Evolutionary conservation across 2,888 invertebrate genomes (phyloP), one percentile per base, ranked within the genome.

Genomic region (Rhaphigaster nebulosa): DNA sequence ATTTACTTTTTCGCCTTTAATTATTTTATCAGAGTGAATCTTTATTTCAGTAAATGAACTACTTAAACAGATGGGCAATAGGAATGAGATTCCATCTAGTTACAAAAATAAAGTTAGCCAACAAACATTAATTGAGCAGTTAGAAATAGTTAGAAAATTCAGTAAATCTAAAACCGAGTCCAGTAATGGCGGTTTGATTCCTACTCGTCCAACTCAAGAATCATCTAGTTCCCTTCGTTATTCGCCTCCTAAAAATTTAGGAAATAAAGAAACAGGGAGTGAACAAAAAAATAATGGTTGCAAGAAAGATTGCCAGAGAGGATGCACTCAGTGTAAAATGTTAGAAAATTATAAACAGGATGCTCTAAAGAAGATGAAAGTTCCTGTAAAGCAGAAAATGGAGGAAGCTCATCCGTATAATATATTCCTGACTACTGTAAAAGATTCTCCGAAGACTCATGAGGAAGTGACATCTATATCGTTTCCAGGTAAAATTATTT

Each of bases 391-490:
- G 0, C 94, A 94, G 26, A 97, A 97, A 93, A 95, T 96, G 93
- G 94, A 95, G 38, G 94, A 95, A 0, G 95, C 96, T 20, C 95
- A 95, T 0, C 97, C 97, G 0, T 97, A 96, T 92, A 95, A 96
- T 93, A 94, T 97, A 92, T 97, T 98, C 93, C 96, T 97, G 45
- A 96, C 97, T 0, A 95, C 96, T 34, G 96, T 97, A 2, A 95
- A 95, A 0, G 95, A 95, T 91, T 95, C 95, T 0, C 95, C 93
- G 80, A 94, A 94, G 70, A 97, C 97, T 0, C 96, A 96, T 91
- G 93, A 93, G 2, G 96, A 97, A 92, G 94, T 95, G 0, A 94
- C 96, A 90, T 95, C 96, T 0, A 95, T 97, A 12, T 96, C 96
- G 0, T 96, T 97, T 92, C 95, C 95, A 93, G 96, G 96, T 96